Percentiles rank a stretch among this genome's conserved stretches.
Conservation (phyloP, 1,140 invertebrate genomes). For the Drosophila bipectinata region DNA sequence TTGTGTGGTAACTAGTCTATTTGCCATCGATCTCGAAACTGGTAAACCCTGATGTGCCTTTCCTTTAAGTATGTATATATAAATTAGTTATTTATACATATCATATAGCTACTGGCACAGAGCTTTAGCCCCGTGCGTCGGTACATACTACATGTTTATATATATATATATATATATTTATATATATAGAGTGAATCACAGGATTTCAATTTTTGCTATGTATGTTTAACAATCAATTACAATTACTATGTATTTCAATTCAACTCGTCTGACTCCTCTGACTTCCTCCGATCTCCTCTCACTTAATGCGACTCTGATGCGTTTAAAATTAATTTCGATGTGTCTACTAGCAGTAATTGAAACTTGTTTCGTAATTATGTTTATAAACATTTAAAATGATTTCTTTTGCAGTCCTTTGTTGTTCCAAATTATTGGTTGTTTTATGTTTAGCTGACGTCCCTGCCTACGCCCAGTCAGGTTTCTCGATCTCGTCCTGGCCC, state of each 20-base stretch:
- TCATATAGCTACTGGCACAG: constrained; percentile 43
- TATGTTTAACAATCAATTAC: constrained; percentile 79
- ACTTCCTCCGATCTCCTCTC: constrained; percentile 2
- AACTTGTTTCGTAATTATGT: constrained; percentile 69
- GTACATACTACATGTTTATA: constrained; percentile 51
- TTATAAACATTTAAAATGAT: constrained; percentile 71
- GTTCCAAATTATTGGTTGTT: constrained; percentile 57
- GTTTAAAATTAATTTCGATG: constrained; percentile 76
- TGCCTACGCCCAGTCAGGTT: constrained; percentile 17
- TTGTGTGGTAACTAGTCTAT: constrained; percentile 19
- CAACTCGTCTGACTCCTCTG: constrained; percentile 26
- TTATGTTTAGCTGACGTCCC: constrained; percentile 27
- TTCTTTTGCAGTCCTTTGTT: constrained; percentile 78
- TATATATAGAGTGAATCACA: constrained; percentile 77
- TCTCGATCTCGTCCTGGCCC: not conserved
- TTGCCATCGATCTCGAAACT: constrained; percentile 32
- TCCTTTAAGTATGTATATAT: constrained; percentile 35
- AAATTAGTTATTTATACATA: constrained; percentile 49
- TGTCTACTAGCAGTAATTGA: constrained; percentile 74
- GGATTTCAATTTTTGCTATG: constrained; percentile 79
- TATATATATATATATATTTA: constrained; percentile 53
- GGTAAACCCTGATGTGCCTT: constrained; percentile 46
- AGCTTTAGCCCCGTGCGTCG: constrained; percentile 30
- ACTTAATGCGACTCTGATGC: constrained; percentile 33
- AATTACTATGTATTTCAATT: constrained; percentile 74